Evolutionary conservation across 2,113 vertebrate genomes (phyloP), one percentile per base, ranked within the genome.

Genomic region (Python bivittatus): DNA sequence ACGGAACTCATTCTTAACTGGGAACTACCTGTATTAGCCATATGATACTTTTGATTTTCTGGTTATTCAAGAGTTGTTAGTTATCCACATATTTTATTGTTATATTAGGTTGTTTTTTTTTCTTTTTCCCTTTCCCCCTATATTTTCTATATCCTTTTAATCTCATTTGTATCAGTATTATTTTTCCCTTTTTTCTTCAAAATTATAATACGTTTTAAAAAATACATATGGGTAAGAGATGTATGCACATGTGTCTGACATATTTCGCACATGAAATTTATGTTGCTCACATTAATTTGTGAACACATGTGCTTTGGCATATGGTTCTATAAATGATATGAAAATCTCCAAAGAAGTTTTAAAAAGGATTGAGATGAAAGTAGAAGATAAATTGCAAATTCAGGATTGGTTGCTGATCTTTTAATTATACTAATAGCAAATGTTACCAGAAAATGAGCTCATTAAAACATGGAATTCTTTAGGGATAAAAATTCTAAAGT

Each of bases 231-330:
- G 94, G 95, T 97, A 95, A 93, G 94, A 92, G 91, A 93, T 91
- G 93, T 92, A 91, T 94, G 96, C 96, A 95, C 97, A 97, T 96
- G 93, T 97, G 97, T 93, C 96, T 96, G 96, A 95, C 96, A 96
- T 96, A 97, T 97, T 97, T 97, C 92, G 91, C 93, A 95, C 86
- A 93, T 95, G 96, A 96, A 97, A 98, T 98, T 98, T 98, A 97
- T 97, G 97, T 96, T 96, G 94, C 95, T 97, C 93, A 93, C 86
- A 90, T 10, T 95, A 95, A 90, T 93, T 88, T 94, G 96, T 95
- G 94, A 94, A 86, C 92, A 95, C 96, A 96, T 95, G 92, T 98
- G 97, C 96, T 97, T 94, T 96, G 60, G 93, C 97, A 98, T 97
- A 97, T 98, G 97, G 96, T 92, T 96, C 96, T 92, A 94, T 94